Percentiles rank a stretch among this genome's conserved stretches.
Evolutionary conservation across 2,113 vertebrate genomes (phyloP).

Genomic region (Carassius gibelio): DNA sequence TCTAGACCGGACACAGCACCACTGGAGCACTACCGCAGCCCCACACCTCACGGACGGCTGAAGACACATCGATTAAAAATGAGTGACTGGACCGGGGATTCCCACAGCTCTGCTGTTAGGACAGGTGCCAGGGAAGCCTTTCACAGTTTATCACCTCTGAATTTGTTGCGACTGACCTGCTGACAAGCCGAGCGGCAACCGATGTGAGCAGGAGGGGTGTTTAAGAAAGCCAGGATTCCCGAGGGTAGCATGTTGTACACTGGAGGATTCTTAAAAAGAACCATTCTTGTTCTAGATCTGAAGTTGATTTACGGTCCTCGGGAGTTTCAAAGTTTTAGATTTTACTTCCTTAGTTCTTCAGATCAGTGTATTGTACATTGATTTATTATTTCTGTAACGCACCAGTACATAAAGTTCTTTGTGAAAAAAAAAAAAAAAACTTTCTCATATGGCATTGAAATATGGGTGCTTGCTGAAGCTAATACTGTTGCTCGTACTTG

Average conservation of each 20-base stretch:
- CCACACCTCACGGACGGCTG: background rate
- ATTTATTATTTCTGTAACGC: background rate
- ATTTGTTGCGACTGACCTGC: slow-evolving; percentile 20
- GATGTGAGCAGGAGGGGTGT: background rate
- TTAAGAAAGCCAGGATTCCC: background rate
- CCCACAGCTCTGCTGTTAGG: slow-evolving; percentile 35
- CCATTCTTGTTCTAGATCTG: background rate
- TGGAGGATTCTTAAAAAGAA: background rate
- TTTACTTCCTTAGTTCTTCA: background rate
- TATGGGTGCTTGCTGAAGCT: background rate
- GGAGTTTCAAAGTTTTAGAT: background rate
- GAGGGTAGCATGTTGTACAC: background rate
- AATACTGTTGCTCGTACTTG: no score
- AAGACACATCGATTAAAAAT: slow-evolving; percentile 36
- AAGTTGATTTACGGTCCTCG: background rate
- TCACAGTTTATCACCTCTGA: slow-evolving; percentile 44
- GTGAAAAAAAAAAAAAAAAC: no score
- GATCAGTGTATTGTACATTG: background rate
- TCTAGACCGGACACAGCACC: slow-evolving; percentile 21
- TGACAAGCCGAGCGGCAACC: background rate
- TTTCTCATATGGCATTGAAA: background rate
- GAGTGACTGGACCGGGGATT: slow-evolving; percentile 29
- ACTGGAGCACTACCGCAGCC: background rate
- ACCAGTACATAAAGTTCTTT: background rate
- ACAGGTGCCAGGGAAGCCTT: slow-evolving; percentile 30